Evolutionary conservation across 2,113 vertebrate genomes (phyloP).

Genomic region (Xiphias gladius): DNA sequence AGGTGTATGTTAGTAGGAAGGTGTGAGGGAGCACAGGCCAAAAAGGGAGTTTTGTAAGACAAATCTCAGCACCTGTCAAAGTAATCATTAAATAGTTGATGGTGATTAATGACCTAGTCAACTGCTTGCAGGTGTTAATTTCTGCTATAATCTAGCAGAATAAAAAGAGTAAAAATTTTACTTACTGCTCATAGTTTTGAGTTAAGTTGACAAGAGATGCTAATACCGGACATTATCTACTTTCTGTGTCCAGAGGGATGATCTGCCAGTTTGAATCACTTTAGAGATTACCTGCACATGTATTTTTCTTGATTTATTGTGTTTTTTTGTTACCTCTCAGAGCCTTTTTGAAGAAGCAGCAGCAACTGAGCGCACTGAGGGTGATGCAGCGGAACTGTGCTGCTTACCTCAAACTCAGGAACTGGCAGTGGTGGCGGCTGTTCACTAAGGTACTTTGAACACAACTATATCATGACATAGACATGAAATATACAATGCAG

Average conservation of each 20-base stretch:
- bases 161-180: background rate
- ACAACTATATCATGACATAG: background rate
- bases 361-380: constrained; percentile 91
- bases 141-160: background rate
- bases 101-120: too few species aligned
- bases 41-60: too few species aligned
- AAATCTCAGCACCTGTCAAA: too few species aligned
- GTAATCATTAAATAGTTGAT: too few species aligned
- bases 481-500: background rate
- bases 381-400: constrained; percentile 95
- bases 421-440: constrained; percentile 96
- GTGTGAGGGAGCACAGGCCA: too few species aligned
- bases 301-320: background rate
- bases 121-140: background rate
- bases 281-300: background rate
- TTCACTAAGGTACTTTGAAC: constrained; percentile 88
- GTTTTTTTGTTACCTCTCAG: constrained; percentile 69
- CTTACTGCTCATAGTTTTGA: too few species aligned
- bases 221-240: too few species aligned
- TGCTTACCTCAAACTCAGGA: constrained; percentile 92
- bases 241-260: too few species aligned
- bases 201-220: too few species aligned
- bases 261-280: too few species aligned
- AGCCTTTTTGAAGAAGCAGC: constrained; percentile 90
- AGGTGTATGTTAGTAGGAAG: too few species aligned